Percentiles rank a stretch among this genome's conserved stretches.
Conservation (phyloP, 2,888 invertebrate species). For the Sminthurides aquaticus region DNA sequence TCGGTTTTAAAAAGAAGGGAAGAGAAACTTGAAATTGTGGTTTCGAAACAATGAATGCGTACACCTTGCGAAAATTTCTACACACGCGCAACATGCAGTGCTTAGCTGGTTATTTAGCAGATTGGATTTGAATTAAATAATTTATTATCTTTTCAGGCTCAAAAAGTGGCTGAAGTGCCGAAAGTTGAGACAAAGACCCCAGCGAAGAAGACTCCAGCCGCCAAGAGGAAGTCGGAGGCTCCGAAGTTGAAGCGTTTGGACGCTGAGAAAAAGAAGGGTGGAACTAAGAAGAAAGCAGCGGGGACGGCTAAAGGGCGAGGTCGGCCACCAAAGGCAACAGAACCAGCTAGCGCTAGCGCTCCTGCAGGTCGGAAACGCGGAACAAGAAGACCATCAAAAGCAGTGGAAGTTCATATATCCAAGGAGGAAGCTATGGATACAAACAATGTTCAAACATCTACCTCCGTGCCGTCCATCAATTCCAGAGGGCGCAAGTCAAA, state of each 20-base stretch:
- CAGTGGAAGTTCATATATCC: not conserved
- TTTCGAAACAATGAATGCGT: too few species aligned
- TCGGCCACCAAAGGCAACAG: not conserved
- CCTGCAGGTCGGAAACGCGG: too few species aligned
- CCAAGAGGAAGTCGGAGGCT: constrained; percentile 7
- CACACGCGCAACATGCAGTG: too few species aligned
- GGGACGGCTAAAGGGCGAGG: not conserved
- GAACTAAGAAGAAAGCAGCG: not conserved
- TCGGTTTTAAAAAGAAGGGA: too few species aligned
- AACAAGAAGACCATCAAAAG: not conserved
- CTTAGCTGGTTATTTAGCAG: too few species aligned
- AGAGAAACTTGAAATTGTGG: too few species aligned
- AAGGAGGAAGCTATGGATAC: not conserved
- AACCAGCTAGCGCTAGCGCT: too few species aligned
- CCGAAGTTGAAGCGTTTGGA: constrained; percentile 13
- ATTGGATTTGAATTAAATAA: too few species aligned
- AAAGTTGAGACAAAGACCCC: constrained; percentile 2
- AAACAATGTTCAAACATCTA: not conserved
- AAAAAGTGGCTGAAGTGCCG: not conserved
- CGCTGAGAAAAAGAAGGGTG: constrained; percentile 1
- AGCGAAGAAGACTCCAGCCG: constrained; percentile 16
- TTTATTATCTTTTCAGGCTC: constrained; percentile 1
- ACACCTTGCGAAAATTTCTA: too few species aligned
- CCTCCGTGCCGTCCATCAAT: not conserved
- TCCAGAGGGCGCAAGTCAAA: constrained; percentile 3